Percentiles rank a stretch among this genome's conserved stretches.
These are phyloP conservation scores for Heliconius erato DNA, from an alignment of 2,888 invertebrate species.

Conservation along the genomic window DNA sequence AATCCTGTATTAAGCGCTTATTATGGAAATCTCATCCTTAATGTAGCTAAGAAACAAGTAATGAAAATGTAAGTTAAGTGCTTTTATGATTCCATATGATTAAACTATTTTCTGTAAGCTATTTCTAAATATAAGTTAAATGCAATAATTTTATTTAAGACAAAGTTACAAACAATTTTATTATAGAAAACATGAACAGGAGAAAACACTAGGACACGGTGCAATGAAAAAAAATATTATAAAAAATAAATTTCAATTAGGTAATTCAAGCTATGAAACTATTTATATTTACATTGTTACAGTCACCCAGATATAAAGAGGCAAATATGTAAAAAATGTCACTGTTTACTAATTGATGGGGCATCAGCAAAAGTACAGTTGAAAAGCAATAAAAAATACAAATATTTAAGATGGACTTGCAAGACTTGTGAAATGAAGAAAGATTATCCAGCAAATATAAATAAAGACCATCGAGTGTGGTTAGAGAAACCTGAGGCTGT, in stretches of 20 bases:
- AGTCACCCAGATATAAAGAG: slow-evolving; percentile 87
- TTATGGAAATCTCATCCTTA: slow-evolving; percentile 84
- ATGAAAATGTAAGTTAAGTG: slow-evolving; percentile 74
- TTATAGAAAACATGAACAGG: too few relatives aligned
- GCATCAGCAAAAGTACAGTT: slow-evolving; percentile 82
- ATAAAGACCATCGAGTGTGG: slow-evolving; percentile 82
- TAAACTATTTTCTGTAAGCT: background rate
- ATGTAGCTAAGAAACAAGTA: slow-evolving; percentile 87
- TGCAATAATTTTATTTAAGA: background rate
- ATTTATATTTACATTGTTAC: background rate
- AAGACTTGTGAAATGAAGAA: slow-evolving; percentile 66
- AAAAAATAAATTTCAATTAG: background rate
- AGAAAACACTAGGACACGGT: too few relatives aligned
- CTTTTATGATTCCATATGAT: background rate
- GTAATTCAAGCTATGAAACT: background rate
- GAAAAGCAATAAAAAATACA: slow-evolving; percentile 74
- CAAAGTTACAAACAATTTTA: too few relatives aligned
- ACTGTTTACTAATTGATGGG: slow-evolving; percentile 81
- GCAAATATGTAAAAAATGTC: slow-evolving; percentile 86
- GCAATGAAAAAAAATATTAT: background rate
- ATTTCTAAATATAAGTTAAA: background rate
- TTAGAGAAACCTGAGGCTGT: slow-evolving; percentile 81
- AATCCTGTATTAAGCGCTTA: slow-evolving; percentile 81
- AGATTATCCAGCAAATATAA: slow-evolving; percentile 63
- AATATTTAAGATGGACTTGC: slow-evolving; percentile 81